Base-by-base conservation (phyloP, 2,113 vertebrate species). In the Rhinopithecus roxellana region DNA sequence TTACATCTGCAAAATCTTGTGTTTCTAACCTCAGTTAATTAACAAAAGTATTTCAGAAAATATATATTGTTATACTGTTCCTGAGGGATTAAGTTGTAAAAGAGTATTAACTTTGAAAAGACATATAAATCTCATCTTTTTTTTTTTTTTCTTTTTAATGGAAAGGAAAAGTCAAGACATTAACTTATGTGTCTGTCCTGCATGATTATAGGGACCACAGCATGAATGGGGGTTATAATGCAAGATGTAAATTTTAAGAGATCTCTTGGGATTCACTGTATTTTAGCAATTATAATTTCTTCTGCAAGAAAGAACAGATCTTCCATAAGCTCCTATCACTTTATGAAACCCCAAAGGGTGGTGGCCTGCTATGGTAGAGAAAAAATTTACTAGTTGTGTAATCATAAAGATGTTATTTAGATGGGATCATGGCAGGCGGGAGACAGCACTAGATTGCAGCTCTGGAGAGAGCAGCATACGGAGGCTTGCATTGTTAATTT, bases 31-130 rank as follows among this genome's bases (percentile, higher is more conserved):
- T 74, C 40, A 43, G 67, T 91, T 72, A 89, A 81, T 78, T 52
- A 90, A 85, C 52, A 93, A 93, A 82, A 20, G 78, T 74, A 86
- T 82, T 95, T 89, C 40, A 83, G 74, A 81, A 93, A 97, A 72
- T 92, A 38, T 45, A 8, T 89, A 38, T 72, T 85, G 61, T 23
- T 82, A 67, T 55, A 13, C 22, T 77, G 3, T 85, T 52, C 38
- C 48, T 90, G 83, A 74, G 40, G 10, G 2, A 78, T 90, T 82
- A 55, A 64, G 3, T 74, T 90, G 3, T 38, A 77, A 85, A 69
- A 67, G 3, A 70, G 32, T 90, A 83, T 81, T 80, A 93, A 72
- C 12, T 83, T 92, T 92, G 11, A 20, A 92, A 88, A 75, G 40
- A 55, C 32, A 79, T 81, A 55, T 81, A 80, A 38, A 61, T 78